These are phyloP conservation scores for Lepeophtheirus salmonis DNA, from an alignment of 1,140 invertebrate genomes.

Conservation along the genomic window DNA sequence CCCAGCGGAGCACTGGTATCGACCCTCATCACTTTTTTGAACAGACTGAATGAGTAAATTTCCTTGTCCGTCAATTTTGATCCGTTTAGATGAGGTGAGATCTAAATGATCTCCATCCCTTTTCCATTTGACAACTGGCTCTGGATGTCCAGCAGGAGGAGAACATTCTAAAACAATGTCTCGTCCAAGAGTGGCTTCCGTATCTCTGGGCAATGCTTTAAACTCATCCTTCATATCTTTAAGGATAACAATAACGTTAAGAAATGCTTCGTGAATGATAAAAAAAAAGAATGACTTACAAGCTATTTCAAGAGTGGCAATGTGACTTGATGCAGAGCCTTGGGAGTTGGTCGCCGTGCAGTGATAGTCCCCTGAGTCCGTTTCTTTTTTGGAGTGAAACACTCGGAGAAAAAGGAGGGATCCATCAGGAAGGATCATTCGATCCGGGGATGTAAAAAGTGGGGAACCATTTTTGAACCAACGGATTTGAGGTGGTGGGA, in stretches of 20 bases:
- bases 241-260: neutral
- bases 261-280: neutral
- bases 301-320: neutral
- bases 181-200: slow-evolving; percentile 28
- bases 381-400: slow-evolving; percentile 66
- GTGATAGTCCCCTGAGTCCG: neutral
- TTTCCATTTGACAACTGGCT: slow-evolving; percentile 24
- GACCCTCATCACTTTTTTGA: neutral
- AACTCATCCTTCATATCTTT: slow-evolving; percentile 33
- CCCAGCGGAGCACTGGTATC: slow-evolving; percentile 7
- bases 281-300: neutral
- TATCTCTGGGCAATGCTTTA: slow-evolving; percentile 25
- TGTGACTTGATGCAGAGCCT: neutral
- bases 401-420: slow-evolving; percentile 79
- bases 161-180: slow-evolving; percentile 30
- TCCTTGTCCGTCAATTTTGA: slow-evolving; percentile 12
- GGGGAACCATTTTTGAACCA: slow-evolving; percentile 49
- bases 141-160: slow-evolving; percentile 32
- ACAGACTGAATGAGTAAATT: slow-evolving; percentile 11
- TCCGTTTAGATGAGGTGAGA: slow-evolving; percentile 10
- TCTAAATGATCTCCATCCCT: slow-evolving; percentile 11
- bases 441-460: slow-evolving; percentile 5
- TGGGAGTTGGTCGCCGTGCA: neutral
- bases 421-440: slow-evolving; percentile 60
- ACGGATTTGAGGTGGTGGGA: slow-evolving; percentile 43